phyloP scores from a whole-genome alignment of 2,113 vertebrate genomes.

The Petaurus breviceps region DNA sequence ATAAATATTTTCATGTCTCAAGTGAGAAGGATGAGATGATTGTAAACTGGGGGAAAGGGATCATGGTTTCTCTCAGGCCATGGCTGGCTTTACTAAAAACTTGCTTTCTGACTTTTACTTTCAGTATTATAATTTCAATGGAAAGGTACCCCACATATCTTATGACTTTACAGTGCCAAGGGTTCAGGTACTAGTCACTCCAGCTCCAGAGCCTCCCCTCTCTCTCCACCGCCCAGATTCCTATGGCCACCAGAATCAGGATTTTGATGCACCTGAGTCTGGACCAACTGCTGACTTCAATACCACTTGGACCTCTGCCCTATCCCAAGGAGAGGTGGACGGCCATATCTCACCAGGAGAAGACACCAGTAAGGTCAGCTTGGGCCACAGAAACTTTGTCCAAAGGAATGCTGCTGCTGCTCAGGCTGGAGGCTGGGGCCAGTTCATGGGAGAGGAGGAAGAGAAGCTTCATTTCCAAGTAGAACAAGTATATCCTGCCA shows the following conservation, averaged over 20 bases:
- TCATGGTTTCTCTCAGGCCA: not conserved
- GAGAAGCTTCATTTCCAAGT: constrained; percentile 71
- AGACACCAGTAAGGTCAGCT: constrained; percentile 62
- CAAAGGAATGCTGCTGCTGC: constrained; percentile 71
- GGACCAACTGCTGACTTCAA: constrained; percentile 75
- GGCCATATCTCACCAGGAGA: constrained; percentile 65
- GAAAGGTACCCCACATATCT: constrained; percentile 91
- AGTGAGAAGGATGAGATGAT: not conserved
- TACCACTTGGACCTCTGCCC: constrained; percentile 71
- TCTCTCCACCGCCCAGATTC: constrained; percentile 69
- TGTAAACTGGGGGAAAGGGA: too few species aligned
- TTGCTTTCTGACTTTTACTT: constrained; percentile 16
- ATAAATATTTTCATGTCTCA: not conserved
- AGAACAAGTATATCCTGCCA: constrained; percentile 66
- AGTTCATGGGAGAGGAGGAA: constrained; percentile 70
- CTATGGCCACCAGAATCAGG: constrained; percentile 54
- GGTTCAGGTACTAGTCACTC: constrained; percentile 63
- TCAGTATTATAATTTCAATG: constrained; percentile 94
- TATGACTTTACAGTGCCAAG: constrained; percentile 91
- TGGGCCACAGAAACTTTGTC: constrained; percentile 44
- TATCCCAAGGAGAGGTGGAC: constrained; percentile 17
- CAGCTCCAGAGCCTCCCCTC: constrained; percentile 63
- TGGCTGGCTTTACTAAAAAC: not conserved
- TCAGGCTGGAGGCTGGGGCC: constrained; percentile 56
- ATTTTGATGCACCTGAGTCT: constrained; percentile 51